Evolutionary conservation across 2,113 vertebrate species (phyloP).

Genomic region (Oncorhynchus tshawytscha): DNA sequence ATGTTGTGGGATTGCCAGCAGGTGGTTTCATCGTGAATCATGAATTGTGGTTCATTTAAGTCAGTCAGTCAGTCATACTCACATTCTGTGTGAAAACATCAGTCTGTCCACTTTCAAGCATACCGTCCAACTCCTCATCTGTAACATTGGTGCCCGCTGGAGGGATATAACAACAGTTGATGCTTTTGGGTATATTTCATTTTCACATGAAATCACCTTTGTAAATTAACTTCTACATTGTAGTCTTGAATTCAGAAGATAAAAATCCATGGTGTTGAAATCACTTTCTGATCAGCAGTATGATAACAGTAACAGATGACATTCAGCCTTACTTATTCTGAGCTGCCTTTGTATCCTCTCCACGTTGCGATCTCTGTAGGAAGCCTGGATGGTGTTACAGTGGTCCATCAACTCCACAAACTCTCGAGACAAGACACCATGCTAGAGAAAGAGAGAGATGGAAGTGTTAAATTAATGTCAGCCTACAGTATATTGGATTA

Average conservation of each 20-base stretch:
- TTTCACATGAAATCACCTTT: background rate
- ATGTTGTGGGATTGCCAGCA: too few species aligned
- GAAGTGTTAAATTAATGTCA: too few species aligned
- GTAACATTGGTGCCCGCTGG: conserved; percentile 78
- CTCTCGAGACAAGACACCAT: conserved; percentile 80
- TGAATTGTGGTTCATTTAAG: conserved; percentile 1
- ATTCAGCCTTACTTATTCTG: conserved; percentile 81
- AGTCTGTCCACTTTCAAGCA: conserved; percentile 86
- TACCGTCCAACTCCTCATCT: conserved; percentile 80
- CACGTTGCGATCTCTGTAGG: conserved; percentile 86
- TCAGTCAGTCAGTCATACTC: conserved; percentile 54
- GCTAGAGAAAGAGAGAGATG: conserved; percentile 57
- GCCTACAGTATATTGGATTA: background rate
- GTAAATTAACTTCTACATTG: background rate
- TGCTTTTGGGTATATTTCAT: background rate
- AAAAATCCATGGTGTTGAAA: background rate
- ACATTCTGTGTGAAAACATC: conserved; percentile 91
- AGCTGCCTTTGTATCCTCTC: conserved; percentile 85
- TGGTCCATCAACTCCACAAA: conserved; percentile 84
- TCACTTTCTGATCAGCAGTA: background rate
- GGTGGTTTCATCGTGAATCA: background rate
- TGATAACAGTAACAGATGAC: background rate
- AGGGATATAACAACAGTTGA: background rate
- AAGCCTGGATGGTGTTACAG: conserved; percentile 81
- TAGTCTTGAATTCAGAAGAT: background rate